These are phyloP conservation scores for Cerastis leucographa DNA, from an alignment of 2,888 invertebrate genomes.

Conservation along the genomic window DNA sequence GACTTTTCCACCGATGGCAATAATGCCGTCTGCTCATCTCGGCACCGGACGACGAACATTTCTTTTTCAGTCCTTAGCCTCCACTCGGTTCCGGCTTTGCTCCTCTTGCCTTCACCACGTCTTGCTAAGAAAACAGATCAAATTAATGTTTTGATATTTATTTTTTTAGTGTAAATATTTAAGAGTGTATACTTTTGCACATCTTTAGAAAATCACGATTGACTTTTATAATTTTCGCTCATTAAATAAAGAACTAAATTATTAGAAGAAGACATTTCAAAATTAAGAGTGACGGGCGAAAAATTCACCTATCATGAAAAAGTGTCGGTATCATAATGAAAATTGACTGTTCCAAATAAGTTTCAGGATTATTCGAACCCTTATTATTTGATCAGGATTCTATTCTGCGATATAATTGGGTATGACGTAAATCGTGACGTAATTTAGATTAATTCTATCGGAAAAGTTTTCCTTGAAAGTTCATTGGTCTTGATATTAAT, in stretches of 20 bases:
- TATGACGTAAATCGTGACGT: slow-evolving; percentile 48
- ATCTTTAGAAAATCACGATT: not conserved
- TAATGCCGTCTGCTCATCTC: not conserved
- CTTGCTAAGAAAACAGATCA: not conserved
- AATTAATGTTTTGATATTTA: not conserved
- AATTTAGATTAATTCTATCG: slow-evolving; percentile 58
- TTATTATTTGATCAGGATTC: slow-evolving; percentile 61
- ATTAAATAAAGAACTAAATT: slow-evolving; percentile 33
- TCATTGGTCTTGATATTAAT: slow-evolving; percentile 25
- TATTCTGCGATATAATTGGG: slow-evolving; percentile 51
- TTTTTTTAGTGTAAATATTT: not conserved
- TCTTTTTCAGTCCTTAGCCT: not conserved
- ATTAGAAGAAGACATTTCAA: slow-evolving; percentile 19
- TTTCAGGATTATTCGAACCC: slow-evolving; percentile 45
- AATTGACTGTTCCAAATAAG: slow-evolving; percentile 59
- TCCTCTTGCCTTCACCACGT: not conserved
- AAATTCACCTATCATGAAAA: slow-evolving; percentile 36
- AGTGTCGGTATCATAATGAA: slow-evolving; percentile 55
- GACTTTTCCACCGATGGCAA: not conserved
- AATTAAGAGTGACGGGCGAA: slow-evolving; percentile 54
- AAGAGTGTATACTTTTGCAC: not conserved
- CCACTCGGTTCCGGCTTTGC: not conserved
- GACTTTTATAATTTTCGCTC: slow-evolving; percentile 3
- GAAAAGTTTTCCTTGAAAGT: slow-evolving; percentile 35
- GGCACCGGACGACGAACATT: not conserved